phyloP scores from a whole-genome alignment of 2,888 invertebrate species.

The Trimorus sp. region DNA sequence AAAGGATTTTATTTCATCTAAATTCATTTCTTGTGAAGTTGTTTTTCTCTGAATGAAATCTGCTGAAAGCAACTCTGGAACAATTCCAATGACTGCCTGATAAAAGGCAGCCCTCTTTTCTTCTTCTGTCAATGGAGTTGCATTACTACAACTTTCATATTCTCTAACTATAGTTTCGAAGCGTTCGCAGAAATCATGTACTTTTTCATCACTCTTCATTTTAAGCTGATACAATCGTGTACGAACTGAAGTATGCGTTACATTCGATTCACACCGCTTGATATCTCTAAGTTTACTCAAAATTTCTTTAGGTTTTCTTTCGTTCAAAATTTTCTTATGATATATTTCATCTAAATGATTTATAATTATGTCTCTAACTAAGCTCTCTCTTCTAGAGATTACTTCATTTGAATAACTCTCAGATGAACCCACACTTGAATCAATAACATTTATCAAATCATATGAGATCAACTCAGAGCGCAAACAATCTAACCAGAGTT shows the following conservation, averaged over 20 bases:
- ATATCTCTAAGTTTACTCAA: conserved; percentile 45
- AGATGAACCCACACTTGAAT: conserved; percentile 9
- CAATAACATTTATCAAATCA: conserved; percentile 59
- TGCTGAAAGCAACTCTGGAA: conserved; percentile 38
- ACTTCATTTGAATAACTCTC: conserved; percentile 4
- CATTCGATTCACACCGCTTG: conserved; percentile 51
- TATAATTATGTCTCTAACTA: conserved; percentile 11
- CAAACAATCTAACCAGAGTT: conserved; percentile 63
- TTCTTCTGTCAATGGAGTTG: conserved; percentile 56
- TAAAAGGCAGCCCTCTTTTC: conserved; percentile 30
- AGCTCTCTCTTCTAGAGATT: background rate
- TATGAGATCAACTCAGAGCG: conserved; percentile 57
- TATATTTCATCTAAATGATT: conserved; percentile 3
- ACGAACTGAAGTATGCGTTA: conserved; percentile 60
- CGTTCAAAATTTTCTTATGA: conserved; percentile 57
- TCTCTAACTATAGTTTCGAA: conserved; percentile 62
- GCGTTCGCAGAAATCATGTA: conserved; percentile 60
- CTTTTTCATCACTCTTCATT: conserved; percentile 60
- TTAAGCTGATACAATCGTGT: conserved; percentile 53
- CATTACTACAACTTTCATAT: conserved; percentile 54
- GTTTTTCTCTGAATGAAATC: conserved; percentile 42
- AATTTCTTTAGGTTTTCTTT: conserved; percentile 58
- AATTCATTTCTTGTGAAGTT: conserved; percentile 32
- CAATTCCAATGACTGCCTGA: conserved; percentile 36
- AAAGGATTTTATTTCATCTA: conserved; percentile 56